These are phyloP conservation scores for Cyprinodon tularosa DNA, from an alignment of 2,113 vertebrate species.

Conservation along the genomic window DNA sequence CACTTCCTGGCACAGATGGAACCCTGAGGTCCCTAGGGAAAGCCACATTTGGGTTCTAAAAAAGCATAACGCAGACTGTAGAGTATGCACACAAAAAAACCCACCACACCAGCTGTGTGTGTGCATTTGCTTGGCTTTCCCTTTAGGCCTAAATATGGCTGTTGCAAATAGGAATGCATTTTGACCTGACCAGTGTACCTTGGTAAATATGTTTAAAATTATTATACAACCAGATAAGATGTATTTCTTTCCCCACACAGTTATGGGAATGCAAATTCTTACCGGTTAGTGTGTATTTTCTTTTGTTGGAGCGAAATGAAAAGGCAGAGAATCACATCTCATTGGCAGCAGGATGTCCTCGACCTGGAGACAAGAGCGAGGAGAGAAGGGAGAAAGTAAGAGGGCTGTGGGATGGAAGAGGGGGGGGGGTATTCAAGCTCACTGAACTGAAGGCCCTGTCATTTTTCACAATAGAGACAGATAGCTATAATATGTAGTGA, in stretches of 20 bases:
- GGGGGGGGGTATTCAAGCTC: slow-evolving; percentile 54
- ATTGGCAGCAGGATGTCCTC: slow-evolving; percentile 57
- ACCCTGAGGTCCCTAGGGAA: slow-evolving; percentile 56
- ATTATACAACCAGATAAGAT: background rate
- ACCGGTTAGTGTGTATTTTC: slow-evolving; percentile 65
- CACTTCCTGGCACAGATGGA: slow-evolving; percentile 74
- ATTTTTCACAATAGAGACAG: slow-evolving; percentile 66
- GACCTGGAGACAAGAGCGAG: slow-evolving; percentile 58
- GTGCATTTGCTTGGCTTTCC: slow-evolving; percentile 32
- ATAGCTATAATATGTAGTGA: slow-evolving; percentile 67
- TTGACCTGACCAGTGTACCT: slow-evolving; percentile 42
- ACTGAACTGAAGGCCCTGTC: slow-evolving; percentile 58
- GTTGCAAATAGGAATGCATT: slow-evolving; percentile 75
- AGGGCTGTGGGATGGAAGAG: background rate
- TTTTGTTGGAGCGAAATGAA: slow-evolving; percentile 59
- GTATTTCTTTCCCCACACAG: slow-evolving; percentile 10
- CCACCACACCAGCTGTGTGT: slow-evolving; percentile 60
- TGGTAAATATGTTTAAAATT: slow-evolving; percentile 37
- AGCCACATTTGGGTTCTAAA: slow-evolving; percentile 56
- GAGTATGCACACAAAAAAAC: slow-evolving; percentile 53
- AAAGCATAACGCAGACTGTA: slow-evolving; percentile 45
- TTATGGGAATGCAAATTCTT: slow-evolving; percentile 22
- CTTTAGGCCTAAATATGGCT: slow-evolving; percentile 38
- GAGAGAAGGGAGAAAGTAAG: slow-evolving; percentile 2
- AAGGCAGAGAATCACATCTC: slow-evolving; percentile 76